Conservation (phyloP, 2,113 vertebrate species). For the Notothenia rossii region DNA sequence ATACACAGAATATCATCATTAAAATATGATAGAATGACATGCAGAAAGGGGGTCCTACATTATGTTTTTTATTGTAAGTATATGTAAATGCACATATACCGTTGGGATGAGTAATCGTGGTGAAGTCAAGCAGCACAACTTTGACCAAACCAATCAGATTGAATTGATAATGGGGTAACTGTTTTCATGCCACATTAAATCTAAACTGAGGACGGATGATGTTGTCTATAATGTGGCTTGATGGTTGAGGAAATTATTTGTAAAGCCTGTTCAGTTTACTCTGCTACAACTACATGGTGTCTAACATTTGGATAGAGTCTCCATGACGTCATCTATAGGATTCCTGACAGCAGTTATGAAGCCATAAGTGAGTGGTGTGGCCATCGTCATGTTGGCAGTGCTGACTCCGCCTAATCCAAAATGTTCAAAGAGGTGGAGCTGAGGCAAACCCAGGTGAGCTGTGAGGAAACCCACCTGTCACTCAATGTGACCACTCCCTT, state of each 20-base stretch:
- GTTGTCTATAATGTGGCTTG: neutral
- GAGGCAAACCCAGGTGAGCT: no score
- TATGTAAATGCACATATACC: neutral
- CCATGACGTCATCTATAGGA: no score
- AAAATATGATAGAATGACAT: conserved; percentile 5
- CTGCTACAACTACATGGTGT: neutral
- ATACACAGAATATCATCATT: neutral
- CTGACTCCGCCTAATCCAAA: no score
- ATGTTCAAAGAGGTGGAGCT: no score
- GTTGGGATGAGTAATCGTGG: neutral
- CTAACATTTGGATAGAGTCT: neutral
- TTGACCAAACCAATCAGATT: neutral
- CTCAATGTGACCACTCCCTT: no score
- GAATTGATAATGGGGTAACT: neutral
- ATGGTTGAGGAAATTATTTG: neutral
- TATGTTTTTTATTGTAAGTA: neutral
- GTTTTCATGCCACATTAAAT: neutral
- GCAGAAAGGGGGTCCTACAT: neutral
- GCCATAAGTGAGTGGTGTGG: no score
- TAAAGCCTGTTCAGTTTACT: neutral
- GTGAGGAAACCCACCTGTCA: no score
- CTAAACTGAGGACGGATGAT: neutral
- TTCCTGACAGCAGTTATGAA: no score
- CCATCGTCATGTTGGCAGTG: no score
- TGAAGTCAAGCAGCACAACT: neutral